These are phyloP conservation scores for Muricea muricata DNA, from an alignment of 92 coral and sea anemone genomes.

Conservation along the genomic window DNA sequence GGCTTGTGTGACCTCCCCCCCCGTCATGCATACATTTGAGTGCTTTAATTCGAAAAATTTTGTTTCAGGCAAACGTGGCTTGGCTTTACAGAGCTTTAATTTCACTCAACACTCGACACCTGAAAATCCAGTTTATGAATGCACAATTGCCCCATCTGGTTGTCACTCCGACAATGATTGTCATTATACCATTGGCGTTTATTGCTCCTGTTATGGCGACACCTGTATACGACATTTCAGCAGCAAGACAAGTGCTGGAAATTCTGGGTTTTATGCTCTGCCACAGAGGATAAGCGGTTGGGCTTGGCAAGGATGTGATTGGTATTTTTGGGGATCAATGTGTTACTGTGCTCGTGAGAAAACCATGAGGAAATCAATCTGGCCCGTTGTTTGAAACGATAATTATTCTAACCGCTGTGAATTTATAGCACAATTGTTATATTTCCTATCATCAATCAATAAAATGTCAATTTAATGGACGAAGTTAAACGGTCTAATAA, in stretches of 20 bases:
- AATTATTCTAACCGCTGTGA: no score
- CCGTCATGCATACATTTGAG: no score
- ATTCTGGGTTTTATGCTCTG: not conserved
- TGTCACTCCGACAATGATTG: conserved; percentile 41
- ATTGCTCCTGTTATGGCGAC: conserved; percentile 31
- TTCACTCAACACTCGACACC: not conserved
- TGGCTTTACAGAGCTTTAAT: conserved; percentile 28
- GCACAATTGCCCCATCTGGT: conserved; percentile 34
- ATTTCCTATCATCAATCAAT: no score
- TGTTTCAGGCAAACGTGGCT: not conserved
- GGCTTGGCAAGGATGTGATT: conserved; percentile 50
- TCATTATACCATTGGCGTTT: conserved; percentile 8
- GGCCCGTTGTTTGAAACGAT: conserved; percentile 15
- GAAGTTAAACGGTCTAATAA: no score
- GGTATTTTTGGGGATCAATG: conserved; percentile 24
- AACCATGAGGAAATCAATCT: not conserved
- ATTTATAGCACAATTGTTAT: no score
- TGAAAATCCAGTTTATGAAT: conserved; percentile 21
- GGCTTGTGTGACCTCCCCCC: no score
- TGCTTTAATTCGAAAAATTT: not conserved
- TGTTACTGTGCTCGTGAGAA: conserved; percentile 29
- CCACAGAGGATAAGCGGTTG: not conserved
- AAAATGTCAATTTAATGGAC: no score
- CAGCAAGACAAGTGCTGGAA: not conserved
- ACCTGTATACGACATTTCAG: conserved; percentile 20